phyloP scores from a whole-genome alignment of 1,140 invertebrate genomes.

The Drosophila truncata region DNA sequence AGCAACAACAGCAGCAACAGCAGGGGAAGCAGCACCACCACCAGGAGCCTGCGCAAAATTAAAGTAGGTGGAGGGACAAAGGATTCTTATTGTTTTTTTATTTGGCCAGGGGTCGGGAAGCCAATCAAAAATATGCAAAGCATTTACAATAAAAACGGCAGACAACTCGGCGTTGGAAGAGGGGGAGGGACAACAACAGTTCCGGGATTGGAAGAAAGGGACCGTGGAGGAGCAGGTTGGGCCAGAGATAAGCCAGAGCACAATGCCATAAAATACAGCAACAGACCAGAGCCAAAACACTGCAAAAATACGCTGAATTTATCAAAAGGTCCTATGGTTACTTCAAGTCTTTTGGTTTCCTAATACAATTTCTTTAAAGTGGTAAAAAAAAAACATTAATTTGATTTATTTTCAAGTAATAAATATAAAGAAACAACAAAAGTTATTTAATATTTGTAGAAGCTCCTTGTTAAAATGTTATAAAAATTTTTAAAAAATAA shows the following conservation, averaged over 20 bases:
- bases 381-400: too few relatives aligned
- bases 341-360: not conserved
- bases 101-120: slow-evolving; percentile 31
- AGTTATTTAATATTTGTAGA: too few relatives aligned
- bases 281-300: slow-evolving; percentile 12
- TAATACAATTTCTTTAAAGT: not conserved
- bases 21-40: not conserved
- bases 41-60: slow-evolving; percentile 16
- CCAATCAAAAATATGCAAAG: slow-evolving; percentile 78
- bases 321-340: not conserved
- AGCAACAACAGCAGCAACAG: not conserved
- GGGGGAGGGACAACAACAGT: not conserved
- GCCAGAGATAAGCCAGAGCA: slow-evolving; percentile 42
- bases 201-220: not conserved
- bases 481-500: too few relatives aligned
- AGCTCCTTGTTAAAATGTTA: too few relatives aligned
- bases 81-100: slow-evolving; percentile 56
- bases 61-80: slow-evolving; percentile 24
- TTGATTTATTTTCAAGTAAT: not conserved
- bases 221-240: slow-evolving; percentile 6
- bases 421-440: not conserved
- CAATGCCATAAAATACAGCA: slow-evolving; percentile 52
- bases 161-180: not conserved
- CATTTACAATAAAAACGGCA: slow-evolving; percentile 72
- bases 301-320: not conserved